Evolutionary conservation across 2,113 vertebrate genomes (phyloP).

Genomic region (Noturus placidus): DNA sequence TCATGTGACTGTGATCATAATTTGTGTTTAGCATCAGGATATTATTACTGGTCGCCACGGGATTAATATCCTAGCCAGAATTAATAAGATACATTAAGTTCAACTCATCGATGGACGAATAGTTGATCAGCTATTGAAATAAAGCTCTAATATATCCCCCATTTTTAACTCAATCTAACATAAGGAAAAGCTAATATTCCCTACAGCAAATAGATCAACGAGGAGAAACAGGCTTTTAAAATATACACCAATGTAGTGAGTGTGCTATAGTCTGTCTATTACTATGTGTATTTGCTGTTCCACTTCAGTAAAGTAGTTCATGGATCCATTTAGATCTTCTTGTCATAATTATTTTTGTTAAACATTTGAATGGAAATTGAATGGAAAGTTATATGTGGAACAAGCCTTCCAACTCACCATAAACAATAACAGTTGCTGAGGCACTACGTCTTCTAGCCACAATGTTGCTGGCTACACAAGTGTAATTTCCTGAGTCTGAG

Average conservation of each 20-base stretch:
- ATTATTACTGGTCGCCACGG: too few species aligned
- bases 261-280: neutral
- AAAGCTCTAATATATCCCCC: too few species aligned
- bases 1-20: too few species aligned
- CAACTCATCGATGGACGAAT: too few species aligned
- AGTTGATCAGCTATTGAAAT: too few species aligned
- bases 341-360: neutral
- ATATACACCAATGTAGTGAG: neutral
- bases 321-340: neutral
- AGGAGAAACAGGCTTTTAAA: neutral
- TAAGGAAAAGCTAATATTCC: too few species aligned
- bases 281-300: neutral
- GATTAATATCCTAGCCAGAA: too few species aligned
- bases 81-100: too few species aligned
- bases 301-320: neutral
- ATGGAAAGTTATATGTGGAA: neutral
- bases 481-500: slow-evolving; percentile 94
- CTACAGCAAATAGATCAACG: slow-evolving; percentile 7
- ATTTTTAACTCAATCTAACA: too few species aligned
- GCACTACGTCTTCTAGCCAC: slow-evolving; percentile 89
- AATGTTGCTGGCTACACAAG: slow-evolving; percentile 92
- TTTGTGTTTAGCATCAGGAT: too few species aligned
- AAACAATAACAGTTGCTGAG: slow-evolving; percentile 88
- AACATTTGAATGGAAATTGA: neutral
- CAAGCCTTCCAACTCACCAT: slow-evolving; percentile 73